These are phyloP conservation scores for Antheraea mylitta DNA, from an alignment of 1,140 invertebrate species.

Conservation along the genomic window DNA sequence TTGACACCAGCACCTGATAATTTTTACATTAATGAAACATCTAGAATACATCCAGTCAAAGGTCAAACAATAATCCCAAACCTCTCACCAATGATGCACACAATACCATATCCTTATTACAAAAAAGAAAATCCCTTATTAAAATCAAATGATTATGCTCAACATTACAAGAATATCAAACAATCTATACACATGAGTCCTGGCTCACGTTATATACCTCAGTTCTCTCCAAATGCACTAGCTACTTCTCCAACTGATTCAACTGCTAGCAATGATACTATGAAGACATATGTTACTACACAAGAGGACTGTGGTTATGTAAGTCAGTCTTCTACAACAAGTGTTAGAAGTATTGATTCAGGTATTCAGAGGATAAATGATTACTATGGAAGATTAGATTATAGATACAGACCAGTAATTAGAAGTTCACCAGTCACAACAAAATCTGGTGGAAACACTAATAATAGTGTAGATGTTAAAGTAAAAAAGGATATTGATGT, in stretches of 20 bases:
- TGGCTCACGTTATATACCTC: slow-evolving; percentile 50
- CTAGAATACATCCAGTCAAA: slow-evolving; percentile 44
- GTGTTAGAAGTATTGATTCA: slow-evolving; percentile 67
- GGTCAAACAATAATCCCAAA: slow-evolving; percentile 46
- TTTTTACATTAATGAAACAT: slow-evolving; percentile 53
- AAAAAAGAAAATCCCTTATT: slow-evolving; percentile 56
- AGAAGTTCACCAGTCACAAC: slow-evolving; percentile 28
- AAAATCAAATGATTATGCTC: slow-evolving; percentile 56
- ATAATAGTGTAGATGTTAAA: slow-evolving; percentile 37
- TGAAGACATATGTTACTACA: slow-evolving; percentile 44
- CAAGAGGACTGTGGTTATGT: slow-evolving; percentile 76
- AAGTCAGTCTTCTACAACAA: slow-evolving; percentile 70
- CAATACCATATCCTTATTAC: slow-evolving; percentile 51
- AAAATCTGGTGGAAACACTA: slow-evolving; percentile 29
- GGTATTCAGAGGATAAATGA: slow-evolving; percentile 50
- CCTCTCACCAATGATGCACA: slow-evolving; percentile 47
- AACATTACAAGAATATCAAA: slow-evolving; percentile 48
- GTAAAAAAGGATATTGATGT: slow-evolving; percentile 67
- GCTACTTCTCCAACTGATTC: slow-evolving; percentile 72
- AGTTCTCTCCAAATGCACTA: slow-evolving; percentile 66
- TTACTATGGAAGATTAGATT: slow-evolving; percentile 45
- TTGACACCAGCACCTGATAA: slow-evolving; percentile 46
- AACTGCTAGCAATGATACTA: slow-evolving; percentile 64
- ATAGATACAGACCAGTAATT: slow-evolving; percentile 36
- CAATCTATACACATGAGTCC: slow-evolving; percentile 47